Conservation (phyloP, 1,140 invertebrate genomes). For the Geopemphigus sp. region DNA sequence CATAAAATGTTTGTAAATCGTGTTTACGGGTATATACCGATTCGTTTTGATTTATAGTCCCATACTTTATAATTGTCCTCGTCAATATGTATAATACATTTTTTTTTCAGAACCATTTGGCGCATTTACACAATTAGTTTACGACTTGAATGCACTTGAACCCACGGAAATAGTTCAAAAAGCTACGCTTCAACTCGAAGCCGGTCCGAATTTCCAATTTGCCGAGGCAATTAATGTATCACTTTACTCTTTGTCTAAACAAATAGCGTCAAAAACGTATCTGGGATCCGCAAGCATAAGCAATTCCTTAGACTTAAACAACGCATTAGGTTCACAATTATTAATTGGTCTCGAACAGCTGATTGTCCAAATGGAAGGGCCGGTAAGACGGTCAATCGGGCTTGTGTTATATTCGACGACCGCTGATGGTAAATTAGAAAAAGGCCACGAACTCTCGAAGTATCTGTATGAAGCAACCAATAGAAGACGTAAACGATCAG, state of each 20-base stretch:
- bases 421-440: background rate
- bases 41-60: no score
- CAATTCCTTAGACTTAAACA: background rate
- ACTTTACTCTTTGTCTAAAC: constrained; percentile 17
- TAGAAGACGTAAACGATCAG: constrained; percentile 26
- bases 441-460: constrained; percentile 3
- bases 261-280: constrained; percentile 1
- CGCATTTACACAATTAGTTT: background rate
- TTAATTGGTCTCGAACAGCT: background rate
- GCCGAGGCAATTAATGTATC: background rate
- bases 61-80: no score
- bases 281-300: constrained; percentile 4
- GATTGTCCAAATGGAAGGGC: background rate
- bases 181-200: constrained; percentile 27
- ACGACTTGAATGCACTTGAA: constrained; percentile 8
- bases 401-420: constrained; percentile 32
- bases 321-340: background rate
- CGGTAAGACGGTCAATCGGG: constrained; percentile 1
- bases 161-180: constrained; percentile 25
- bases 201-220: background rate
- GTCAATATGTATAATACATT: background rate
- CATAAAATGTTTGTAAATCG: no score
- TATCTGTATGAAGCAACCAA: background rate
- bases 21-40: no score
- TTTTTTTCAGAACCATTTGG: constrained; percentile 20